Evolutionary conservation across 2,113 vertebrate species (phyloP).

Genomic region (Protobothrops mucrosquamatus): DNA sequence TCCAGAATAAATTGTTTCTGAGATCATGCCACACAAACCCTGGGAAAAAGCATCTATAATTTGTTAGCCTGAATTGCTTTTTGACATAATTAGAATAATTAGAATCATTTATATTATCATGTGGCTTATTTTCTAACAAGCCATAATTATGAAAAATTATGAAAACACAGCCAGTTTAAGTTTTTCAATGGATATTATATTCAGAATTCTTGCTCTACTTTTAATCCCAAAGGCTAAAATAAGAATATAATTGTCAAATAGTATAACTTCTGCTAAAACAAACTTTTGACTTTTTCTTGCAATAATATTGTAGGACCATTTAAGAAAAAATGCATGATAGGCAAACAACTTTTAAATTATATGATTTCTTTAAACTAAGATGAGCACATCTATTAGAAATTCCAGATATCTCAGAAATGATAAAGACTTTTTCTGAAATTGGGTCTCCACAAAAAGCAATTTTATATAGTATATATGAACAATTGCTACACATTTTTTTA

Average conservation of each 20-base stretch:
- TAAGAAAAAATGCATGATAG: neutral
- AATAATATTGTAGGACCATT: neutral
- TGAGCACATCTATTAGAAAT: constrained; percentile 1
- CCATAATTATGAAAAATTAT: neutral
- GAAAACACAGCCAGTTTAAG: neutral
- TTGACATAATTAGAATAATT: neutral
- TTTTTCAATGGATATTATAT: neutral
- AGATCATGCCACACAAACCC: neutral
- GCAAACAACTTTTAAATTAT: neutral
- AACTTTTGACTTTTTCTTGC: neutral
- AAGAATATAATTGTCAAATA: neutral
- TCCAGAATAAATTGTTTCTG: neutral
- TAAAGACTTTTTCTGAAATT: neutral
- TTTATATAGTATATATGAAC: neutral
- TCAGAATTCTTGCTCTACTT: neutral
- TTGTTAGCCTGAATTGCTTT: neutral
- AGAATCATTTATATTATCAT: neutral
- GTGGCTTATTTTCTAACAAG: neutral
- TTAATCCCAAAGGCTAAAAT: neutral
- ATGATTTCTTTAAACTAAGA: constrained; percentile 8
- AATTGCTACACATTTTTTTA: neutral
- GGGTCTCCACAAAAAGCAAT: constrained; percentile 32
- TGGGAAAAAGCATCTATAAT: neutral
- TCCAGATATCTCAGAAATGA: fast-evolving
- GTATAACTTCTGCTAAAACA: neutral